A percentile compares a stretch with the other conserved stretches of the same genome.
Evolutionary conservation across 2,888 invertebrate genomes (phyloP).

Genomic region (Oscheius sp.): DNA sequence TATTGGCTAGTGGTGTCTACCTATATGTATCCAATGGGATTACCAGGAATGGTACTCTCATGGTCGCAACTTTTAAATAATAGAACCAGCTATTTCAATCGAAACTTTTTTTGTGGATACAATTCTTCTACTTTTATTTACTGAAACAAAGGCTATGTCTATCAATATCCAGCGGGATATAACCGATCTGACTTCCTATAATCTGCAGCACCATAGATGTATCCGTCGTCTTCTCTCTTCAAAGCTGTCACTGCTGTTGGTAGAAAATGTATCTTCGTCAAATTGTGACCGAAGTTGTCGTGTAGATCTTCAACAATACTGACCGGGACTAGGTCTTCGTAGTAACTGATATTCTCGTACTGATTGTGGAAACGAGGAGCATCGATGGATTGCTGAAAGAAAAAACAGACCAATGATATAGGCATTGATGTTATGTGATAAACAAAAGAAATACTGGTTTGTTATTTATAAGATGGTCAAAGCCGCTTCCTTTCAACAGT

Average conservation of each 20-base stretch:
- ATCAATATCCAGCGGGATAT: not conserved
- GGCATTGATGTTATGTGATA: too few relatives aligned
- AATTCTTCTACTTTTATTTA: not conserved
- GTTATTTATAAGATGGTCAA: too few relatives aligned
- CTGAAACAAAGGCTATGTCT: not conserved
- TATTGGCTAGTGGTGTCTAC: too few relatives aligned
- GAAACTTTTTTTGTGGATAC: not conserved
- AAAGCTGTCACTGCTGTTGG: not conserved
- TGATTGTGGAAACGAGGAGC: conserved; percentile 66
- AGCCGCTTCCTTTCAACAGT: not conserved
- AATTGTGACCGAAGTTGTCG: conserved; percentile 59
- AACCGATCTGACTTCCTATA: conserved; percentile 2
- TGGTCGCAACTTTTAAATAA: too few relatives aligned
- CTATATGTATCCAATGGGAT: too few relatives aligned
- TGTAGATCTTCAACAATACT: conserved; percentile 56
- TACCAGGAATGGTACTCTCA: too few relatives aligned
- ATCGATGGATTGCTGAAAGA: conserved; percentile 72
- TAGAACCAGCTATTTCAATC: too few relatives aligned
- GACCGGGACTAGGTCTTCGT: conserved; percentile 21
- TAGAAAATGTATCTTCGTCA: conserved; percentile 30
- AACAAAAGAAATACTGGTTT: too few relatives aligned
- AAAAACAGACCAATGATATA: too few relatives aligned
- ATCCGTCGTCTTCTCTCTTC: conserved; percentile 1
- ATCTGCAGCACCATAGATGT: conserved; percentile 1
- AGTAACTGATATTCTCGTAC: conserved; percentile 73